Evolutionary conservation across 2,113 vertebrate species (phyloP), one percentile per base, ranked within the genome.

Genomic region (Hirundichthys speculiger): DNA sequence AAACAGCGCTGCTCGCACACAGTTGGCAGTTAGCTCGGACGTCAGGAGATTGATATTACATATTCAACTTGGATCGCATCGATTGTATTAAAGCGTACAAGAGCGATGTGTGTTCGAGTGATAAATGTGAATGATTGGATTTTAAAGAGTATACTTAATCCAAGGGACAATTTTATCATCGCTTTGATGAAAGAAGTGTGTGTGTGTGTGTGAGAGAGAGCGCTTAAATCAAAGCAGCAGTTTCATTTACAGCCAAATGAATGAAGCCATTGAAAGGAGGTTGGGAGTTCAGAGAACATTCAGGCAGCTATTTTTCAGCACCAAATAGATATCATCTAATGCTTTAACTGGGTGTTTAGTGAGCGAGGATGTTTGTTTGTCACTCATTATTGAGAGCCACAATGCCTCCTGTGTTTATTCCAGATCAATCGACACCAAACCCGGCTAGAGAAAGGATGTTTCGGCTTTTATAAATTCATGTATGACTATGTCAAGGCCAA

Each of bases 391-490:
- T 57, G 13, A 16, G 2, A 47, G 39, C 69, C 51, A 14, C 49
- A 72, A 64, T 70, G 52, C 65, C 34, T 68, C 20, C 49, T n/a
- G 41, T 63, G 15, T 84, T 83, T 69, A 64, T 68, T 34, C 61
- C 64, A 41, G 57, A 57, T 68, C 25, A 14, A 13, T 15, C 42
- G 71, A 25, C 71, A 56, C 62, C 41, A 57, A 68, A 82, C 48
- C 52, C 25, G 25, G 57, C 59, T 14, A 22, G 53, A 52, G 47
- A 60, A 22, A 57, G 49, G 3, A 60, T 82, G 68, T 75, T 46
- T 77, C 21, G 57, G 20, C n/a, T 24, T 77, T 70, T 66, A n/a
- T 49, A 79, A 68, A 72, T 76, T 78, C 58, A 74, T 55, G 66
- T 71, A 76, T 57, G 53, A 6, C 55, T 45, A 21, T 61, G 58